phyloP scores from a whole-genome alignment of 2,113 vertebrate species.

The Mus spicilegus region DNA sequence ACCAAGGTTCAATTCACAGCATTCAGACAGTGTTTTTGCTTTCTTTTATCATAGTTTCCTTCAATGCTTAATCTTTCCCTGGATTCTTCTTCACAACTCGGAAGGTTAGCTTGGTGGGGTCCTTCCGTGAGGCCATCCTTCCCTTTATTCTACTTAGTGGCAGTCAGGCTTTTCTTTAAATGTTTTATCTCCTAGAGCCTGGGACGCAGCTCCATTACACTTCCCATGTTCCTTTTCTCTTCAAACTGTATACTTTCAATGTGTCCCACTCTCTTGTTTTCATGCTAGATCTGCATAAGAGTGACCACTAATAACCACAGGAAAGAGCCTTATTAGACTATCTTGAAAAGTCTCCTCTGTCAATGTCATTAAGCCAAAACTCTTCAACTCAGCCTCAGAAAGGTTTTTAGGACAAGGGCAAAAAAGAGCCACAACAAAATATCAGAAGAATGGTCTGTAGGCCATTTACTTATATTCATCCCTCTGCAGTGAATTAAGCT shows the following conservation, averaged over 20 bases:
- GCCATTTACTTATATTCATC: neutral
- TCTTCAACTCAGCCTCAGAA: neutral
- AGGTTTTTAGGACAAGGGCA: neutral
- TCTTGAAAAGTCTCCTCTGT: neutral
- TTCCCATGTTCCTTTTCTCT: neutral
- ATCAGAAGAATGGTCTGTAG: neutral
- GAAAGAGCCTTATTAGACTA: neutral
- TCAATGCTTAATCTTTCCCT: neutral
- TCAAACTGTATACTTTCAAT: neutral
- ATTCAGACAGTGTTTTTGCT: neutral
- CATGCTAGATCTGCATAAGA: neutral
- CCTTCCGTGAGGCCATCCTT: neutral
- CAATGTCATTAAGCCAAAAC: neutral
- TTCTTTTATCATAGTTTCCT: neutral
- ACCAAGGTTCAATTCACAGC: neutral
- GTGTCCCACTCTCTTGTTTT: neutral
- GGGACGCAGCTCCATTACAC: neutral
- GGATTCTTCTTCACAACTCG: neutral
- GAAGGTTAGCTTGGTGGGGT: neutral
- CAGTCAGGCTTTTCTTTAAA: neutral
- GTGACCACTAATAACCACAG: neutral
- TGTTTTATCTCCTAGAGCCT: neutral
- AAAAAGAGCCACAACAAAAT: neutral
- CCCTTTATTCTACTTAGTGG: neutral
- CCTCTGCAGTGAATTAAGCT: neutral